Percentiles rank a stretch among this genome's conserved stretches.
Evolutionary conservation across 2,113 vertebrate genomes (phyloP).

Genomic region (Hirundichthys speculiger): DNA sequence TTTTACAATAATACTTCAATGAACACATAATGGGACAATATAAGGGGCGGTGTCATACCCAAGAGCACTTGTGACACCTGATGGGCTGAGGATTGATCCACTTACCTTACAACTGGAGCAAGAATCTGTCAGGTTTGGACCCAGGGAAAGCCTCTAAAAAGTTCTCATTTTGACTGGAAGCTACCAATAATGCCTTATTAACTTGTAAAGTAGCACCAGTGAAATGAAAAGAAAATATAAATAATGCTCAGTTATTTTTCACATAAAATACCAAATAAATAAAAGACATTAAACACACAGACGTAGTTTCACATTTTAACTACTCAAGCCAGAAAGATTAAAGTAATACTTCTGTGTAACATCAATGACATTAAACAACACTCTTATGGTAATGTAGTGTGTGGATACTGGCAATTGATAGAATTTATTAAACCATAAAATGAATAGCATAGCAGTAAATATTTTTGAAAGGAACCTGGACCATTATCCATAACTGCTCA

Average conservation of each 20-base stretch:
- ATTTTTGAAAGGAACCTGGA: constrained; percentile 21
- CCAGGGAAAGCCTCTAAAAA: constrained; percentile 44
- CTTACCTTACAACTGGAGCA: neutral
- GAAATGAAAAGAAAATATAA: constrained; percentile 12
- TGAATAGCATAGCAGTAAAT: constrained; percentile 2
- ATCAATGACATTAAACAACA: constrained; percentile 13
- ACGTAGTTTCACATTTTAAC: constrained; percentile 4
- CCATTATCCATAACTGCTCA: constrained; percentile 27
- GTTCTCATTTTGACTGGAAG: constrained; percentile 62
- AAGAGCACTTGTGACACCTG: too few relatives aligned
- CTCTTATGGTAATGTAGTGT: constrained; percentile 18
- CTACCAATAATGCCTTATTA: constrained; percentile 54
- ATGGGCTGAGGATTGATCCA: too few relatives aligned
- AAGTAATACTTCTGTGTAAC: constrained; percentile 11
- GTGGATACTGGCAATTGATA: constrained; percentile 7
- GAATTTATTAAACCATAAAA: constrained; percentile 43
- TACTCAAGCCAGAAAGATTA: neutral
- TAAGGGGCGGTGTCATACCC: too few relatives aligned
- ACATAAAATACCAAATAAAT: constrained; percentile 8
- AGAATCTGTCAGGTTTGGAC: constrained; percentile 51
- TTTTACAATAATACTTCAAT: too few relatives aligned
- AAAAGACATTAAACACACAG: constrained; percentile 3
- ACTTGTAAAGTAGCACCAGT: constrained; percentile 36
- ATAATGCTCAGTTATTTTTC: neutral
- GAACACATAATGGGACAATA: too few relatives aligned